Conservation (phyloP, 2,888 invertebrate genomes). For the Nowickia ferox region DNA sequence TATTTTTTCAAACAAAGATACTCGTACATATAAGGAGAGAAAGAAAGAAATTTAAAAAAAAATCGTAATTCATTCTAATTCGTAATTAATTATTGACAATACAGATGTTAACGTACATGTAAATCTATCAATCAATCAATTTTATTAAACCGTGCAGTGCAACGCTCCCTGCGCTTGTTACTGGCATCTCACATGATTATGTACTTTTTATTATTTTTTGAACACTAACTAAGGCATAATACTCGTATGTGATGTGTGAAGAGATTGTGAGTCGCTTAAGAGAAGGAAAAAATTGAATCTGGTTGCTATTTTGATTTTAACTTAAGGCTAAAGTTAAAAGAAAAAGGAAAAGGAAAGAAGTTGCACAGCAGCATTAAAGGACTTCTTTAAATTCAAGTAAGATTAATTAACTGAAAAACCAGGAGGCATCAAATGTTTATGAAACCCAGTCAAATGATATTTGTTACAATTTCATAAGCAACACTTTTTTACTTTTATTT, state of each 20-base stretch:
- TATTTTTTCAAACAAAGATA: conserved; percentile 14
- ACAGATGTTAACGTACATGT: conserved; percentile 13
- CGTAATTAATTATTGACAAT: conserved; percentile 28
- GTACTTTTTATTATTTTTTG: neutral
- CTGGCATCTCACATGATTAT: neutral
- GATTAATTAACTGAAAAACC: no score
- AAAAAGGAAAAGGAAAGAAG: neutral
- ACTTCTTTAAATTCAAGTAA: no score
- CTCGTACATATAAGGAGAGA: neutral
- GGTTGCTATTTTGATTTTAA: no score
- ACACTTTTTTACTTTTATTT: no score
- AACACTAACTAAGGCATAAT: no score
- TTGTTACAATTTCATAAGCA: no score
- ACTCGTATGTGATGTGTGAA: neutral
- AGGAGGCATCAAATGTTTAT: no score
- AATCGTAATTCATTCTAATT: conserved; percentile 3
- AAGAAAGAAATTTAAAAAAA: neutral
- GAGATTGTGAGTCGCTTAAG: no score
- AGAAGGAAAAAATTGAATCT: no score
- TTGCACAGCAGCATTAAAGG: no score
- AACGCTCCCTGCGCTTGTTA: conserved; percentile 12
- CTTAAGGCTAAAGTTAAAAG: neutral
- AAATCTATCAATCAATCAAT: conserved; percentile 26
- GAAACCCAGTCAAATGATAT: no score
- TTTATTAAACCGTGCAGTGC: neutral